Conservation (phyloP, 2,888 invertebrate genomes). For the Leucophenga maculata region DNA sequence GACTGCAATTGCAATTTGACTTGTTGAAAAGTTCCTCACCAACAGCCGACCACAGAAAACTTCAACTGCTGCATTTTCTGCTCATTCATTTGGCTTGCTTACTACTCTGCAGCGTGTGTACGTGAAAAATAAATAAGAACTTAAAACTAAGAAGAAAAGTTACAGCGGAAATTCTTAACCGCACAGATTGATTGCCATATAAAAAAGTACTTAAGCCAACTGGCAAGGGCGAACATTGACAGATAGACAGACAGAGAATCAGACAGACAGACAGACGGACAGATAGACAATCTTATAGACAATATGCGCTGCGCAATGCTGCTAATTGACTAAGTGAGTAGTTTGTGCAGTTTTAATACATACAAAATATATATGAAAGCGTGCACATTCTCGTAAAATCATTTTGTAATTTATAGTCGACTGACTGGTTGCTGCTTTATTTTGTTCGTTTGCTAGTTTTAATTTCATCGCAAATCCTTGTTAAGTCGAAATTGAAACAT, state of each 20-base stretch:
- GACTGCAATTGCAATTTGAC: constrained; percentile 56
- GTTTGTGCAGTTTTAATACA: constrained; percentile 45
- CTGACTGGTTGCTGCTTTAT: not conserved
- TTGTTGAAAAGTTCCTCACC: constrained; percentile 23
- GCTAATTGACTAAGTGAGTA: constrained; percentile 54
- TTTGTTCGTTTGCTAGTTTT: not conserved
- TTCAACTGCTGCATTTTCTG: no score
- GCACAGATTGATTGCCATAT: constrained; percentile 58
- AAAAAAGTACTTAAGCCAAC: constrained; percentile 53
- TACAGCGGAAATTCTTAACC: constrained; percentile 29
- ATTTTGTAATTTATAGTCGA: constrained; percentile 54
- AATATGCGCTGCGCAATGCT: constrained; percentile 18
- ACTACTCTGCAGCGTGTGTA: not conserved
- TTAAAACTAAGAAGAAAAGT: not conserved
- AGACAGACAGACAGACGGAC: not conserved
- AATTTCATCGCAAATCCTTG: constrained; percentile 6
- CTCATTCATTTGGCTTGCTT: not conserved
- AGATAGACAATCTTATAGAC: not conserved
- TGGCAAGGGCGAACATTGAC: not conserved
- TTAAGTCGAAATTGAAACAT: constrained; percentile 43
- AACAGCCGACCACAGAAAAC: constrained; percentile 34
- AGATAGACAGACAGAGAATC: not conserved
- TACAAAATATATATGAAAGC: constrained; percentile 47
- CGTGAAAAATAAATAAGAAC: not conserved
- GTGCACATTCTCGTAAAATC: constrained; percentile 44